Evolutionary conservation across 2,797 vertebrate species (phyloP).

Genomic region (Schizopygopsis malacanthus): DNA sequence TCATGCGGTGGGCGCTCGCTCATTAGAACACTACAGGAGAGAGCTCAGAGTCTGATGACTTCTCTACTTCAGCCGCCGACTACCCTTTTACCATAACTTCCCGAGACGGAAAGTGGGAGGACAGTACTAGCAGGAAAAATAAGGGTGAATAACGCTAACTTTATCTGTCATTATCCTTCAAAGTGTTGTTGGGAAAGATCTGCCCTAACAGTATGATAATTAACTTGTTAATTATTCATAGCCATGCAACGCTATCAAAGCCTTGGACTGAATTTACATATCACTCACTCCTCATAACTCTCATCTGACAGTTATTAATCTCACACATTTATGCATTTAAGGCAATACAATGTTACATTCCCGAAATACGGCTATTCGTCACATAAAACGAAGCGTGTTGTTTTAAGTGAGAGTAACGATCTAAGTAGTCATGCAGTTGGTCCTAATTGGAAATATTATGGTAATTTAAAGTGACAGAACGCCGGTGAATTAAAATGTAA

Average conservation of each 20-base stretch:
- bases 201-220: constrained; percentile 44
- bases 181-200: constrained; percentile 45
- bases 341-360: constrained; percentile 30
- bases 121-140: neutral
- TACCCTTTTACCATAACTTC: constrained; percentile 8
- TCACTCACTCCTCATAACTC: constrained; percentile 32
- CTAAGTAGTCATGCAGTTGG: constrained; percentile 31
- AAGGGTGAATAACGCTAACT: neutral
- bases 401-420: constrained; percentile 42
- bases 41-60: neutral
- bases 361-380: constrained; percentile 15
- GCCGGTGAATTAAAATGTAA: constrained; percentile 5
- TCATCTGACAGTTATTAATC: constrained; percentile 48
- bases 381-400: constrained; percentile 21
- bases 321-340: constrained; percentile 38
- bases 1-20: constrained; percentile 40
- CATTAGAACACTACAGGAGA: constrained; percentile 47
- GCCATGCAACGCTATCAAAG: constrained; percentile 9
- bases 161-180: constrained; percentile 35
- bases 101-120: neutral
- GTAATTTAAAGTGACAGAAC: constrained; percentile 11
- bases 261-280: constrained; percentile 41
- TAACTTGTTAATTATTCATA: constrained; percentile 56
- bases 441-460: constrained; percentile 35
- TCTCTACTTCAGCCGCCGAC: neutral